Base-by-base conservation (phyloP, 1,140 invertebrate genomes). In the Ceratina japonica region DNA sequence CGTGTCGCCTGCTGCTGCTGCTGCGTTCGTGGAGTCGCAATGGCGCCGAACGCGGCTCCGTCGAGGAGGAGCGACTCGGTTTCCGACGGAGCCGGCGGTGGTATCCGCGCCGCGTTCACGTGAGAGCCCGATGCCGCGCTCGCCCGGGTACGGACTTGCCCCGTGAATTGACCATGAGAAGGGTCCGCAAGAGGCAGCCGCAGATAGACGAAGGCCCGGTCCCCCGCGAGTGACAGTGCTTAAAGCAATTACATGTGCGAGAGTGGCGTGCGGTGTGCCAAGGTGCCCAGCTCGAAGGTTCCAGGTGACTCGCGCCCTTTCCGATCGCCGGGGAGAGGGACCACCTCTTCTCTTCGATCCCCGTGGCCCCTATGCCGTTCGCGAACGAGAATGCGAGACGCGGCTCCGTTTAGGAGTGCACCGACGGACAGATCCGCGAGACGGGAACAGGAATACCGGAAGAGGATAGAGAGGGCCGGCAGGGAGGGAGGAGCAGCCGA, bases 121-220 rank as follows among this genome's bases (percentile, higher is more conserved):
- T 72, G 66, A 79, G 63, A 31, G 63, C 68, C 58, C 49, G 58
- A 63, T 71, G 75, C 20, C 49, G 37, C 37, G 37, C 37, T 44
- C 37, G 37, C 37, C 37, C 37, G 37, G 5, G 37, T 44, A 44
- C 37, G 37, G 37, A 44, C 37, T 44, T 44, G 37, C 37, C 37
- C 37, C 37, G 37, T 44, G 37, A 44, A 44, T 44, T 44, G 10
- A 89, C 80, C 63, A 91, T 90, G 89, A 86, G 84, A 88, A 89
- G 82, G 85, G 81, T 87, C 61, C 88, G 87, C 58, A 87, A 87
- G 87, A 89, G 83, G 82, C 85, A 86, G 71, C 83, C 84, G 31
- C 84, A 69, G 27, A 87, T n/a, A 85, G 80, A 81, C 79, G 76
- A 88, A 87, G 81, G 75, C 83, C 74, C 69, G 84, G 78, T 86